Base-by-base conservation (phyloP, 2,113 vertebrate species). In the Zosterops pallidus region DNA sequence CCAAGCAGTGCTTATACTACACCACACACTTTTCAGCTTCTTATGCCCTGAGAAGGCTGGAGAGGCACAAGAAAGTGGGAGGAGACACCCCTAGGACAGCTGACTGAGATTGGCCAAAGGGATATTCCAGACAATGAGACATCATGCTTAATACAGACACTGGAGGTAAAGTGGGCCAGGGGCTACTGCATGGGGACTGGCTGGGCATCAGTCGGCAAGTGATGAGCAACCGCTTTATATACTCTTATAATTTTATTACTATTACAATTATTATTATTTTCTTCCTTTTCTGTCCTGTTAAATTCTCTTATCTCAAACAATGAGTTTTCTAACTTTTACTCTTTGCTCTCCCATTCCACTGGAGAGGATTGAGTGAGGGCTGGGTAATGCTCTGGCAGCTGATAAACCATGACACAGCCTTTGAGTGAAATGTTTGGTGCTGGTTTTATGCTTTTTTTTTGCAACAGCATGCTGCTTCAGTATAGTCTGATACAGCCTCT, bases 371-470 rank as follows among this genome's bases (percentile, higher is more conserved):
- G 55, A 33, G 19, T 14, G 47, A 37, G 31, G 26, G 26, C 26
- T 91, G 35, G 11, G 26, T 37, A 31, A 23, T 68, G 47, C 31
- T 62, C 55, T 62, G 41, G n/a, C 14, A 19, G 41, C 18, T 62
- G 76, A 74, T 35, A 86, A 81, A 55, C 53, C 62, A 62, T 17
- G 13, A 12, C 35, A 62, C 0, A 0, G 35, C 31, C 87, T 82
- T 55, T 96, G 86, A 92, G 52, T 63, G 22, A 46, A 96, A 95
- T n/a, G 89, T 92, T 94, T 89, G 79, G 68, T 68, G 68, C 86
- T 95, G 77, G 17, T 93, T 97, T 95, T 52, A 47, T 69, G 83
- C 35, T 5, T 91, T 82, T 39, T 39, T 82, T 59, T 84, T 86
- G 77, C 69, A 93, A 63, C 31, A 75, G 25, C 33, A 53, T 41